A percentile compares a stretch with the other conserved stretches of the same genome.
Evolutionary conservation across 37 sponge, comb jelly and placozoan species (phyloP).

Genomic region (Aphrocallistes beatrix): DNA sequence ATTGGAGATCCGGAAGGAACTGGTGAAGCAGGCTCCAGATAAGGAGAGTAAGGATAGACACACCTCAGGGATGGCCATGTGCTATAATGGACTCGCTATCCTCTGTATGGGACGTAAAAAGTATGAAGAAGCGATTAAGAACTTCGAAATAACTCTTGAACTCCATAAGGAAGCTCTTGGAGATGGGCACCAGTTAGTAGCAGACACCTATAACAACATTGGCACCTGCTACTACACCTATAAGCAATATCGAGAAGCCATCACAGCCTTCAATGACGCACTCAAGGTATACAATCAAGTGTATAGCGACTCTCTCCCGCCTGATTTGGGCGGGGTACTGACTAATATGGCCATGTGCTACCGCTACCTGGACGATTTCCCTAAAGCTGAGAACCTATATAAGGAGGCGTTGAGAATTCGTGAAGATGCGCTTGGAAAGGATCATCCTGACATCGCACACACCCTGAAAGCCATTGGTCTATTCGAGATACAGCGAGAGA

Average conservation of each 20-base stretch:
- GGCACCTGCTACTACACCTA: not conserved
- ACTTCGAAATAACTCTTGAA: not conserved
- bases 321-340: not conserved
- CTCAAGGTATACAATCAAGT: not conserved
- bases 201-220: not conserved
- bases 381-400: not conserved
- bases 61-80: not conserved
- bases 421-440: not conserved
- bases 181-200: not conserved
- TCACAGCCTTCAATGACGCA: not conserved
- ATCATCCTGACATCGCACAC: not conserved
- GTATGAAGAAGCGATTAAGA: not conserved
- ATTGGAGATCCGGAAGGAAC: not conserved
- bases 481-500: constrained; percentile 1
- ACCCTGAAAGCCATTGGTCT: not conserved
- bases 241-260: not conserved
- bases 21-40: not conserved
- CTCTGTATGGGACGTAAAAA: not conserved
- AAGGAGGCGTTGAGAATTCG: not conserved
- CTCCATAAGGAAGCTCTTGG: not conserved
- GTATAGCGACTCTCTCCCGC: not conserved
- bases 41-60: not conserved
- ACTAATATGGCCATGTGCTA: constrained; percentile 7
- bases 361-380: not conserved
- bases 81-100: not conserved